phyloP scores from a whole-genome alignment of 2,797 vertebrate species.

The Cyclura pinguis region DNA sequence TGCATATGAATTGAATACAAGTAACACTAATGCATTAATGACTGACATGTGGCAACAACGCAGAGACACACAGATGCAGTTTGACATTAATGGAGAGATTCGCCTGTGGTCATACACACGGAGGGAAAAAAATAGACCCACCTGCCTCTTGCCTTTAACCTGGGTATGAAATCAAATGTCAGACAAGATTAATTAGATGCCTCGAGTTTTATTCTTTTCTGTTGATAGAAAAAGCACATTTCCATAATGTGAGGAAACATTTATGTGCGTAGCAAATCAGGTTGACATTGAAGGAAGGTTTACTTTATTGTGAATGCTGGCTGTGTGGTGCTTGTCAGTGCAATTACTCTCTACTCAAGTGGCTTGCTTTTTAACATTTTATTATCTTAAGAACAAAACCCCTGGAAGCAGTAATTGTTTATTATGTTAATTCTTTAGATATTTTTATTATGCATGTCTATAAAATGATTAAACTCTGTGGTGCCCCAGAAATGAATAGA shows the following conservation, averaged over 20 bases:
- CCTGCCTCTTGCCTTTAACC: conserved; percentile 84
- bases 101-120: conserved; percentile 87
- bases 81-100: conserved; percentile 97
- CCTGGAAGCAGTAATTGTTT: conserved; percentile 95
- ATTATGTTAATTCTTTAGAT: conserved; percentile 83
- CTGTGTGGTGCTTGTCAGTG: conserved; percentile 80
- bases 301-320: conserved; percentile 79
- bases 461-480: conserved; percentile 79
- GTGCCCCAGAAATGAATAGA: conserved; percentile 78
- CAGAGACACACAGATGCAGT: conserved; percentile 84
- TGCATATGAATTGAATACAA: conserved; percentile 82
- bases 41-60: conserved; percentile 85
- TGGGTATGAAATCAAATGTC: conserved; percentile 90
- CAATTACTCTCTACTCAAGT: conserved; percentile 85
- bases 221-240: conserved; percentile 81
- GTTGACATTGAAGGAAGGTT: conserved; percentile 81
- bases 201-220: conserved; percentile 80
- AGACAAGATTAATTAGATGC: conserved; percentile 92
- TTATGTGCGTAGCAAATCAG: conserved; percentile 79
- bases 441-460: conserved; percentile 77
- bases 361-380: conserved; percentile 86
- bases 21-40: conserved; percentile 91
- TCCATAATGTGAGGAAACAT: conserved; percentile 83
- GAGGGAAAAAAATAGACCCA: conserved; percentile 64
- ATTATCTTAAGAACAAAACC: conserved; percentile 90